Conservation (phyloP, 2,888 invertebrate genomes). For the Patella pellucida region DNA sequence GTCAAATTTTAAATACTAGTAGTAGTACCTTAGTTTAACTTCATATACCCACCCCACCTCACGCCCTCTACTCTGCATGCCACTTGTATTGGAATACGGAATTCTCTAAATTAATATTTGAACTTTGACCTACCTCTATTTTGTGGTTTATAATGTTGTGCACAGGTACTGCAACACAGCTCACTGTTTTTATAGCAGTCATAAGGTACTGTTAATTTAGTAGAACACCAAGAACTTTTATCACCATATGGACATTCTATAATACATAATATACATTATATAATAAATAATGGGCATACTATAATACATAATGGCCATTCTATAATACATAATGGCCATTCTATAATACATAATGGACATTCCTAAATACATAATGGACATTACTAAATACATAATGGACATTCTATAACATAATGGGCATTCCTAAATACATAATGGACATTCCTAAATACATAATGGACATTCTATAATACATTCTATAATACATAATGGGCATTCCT, state of each 20-base stretch:
- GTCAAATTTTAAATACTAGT: too few species aligned
- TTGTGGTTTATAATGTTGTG: conserved; percentile 15
- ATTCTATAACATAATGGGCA: too few species aligned
- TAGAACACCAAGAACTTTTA: conserved; percentile 35
- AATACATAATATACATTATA: neutral
- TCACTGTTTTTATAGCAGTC: conserved; percentile 40
- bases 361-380: too few species aligned
- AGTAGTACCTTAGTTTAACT: too few species aligned
- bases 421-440: conserved; percentile 29
- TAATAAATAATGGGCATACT: too few species aligned
- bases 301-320: too few species aligned
- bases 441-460: conserved; percentile 27
- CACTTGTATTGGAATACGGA: neutral
- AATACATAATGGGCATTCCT: too few species aligned
- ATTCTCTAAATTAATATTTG: neutral
- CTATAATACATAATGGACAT: too few species aligned
- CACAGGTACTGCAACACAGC: conserved; percentile 47
- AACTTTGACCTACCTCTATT: conserved; percentile 18
- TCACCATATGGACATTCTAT: conserved; percentile 51
- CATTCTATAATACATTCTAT: neutral
- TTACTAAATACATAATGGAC: too few species aligned
- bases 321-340: too few species aligned
- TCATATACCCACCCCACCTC: too few species aligned
- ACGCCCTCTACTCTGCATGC: neutral
- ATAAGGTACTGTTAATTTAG: conserved; percentile 23